Evolutionary conservation across 2,888 invertebrate species (phyloP).

Genomic region (Thecophora atra): DNA sequence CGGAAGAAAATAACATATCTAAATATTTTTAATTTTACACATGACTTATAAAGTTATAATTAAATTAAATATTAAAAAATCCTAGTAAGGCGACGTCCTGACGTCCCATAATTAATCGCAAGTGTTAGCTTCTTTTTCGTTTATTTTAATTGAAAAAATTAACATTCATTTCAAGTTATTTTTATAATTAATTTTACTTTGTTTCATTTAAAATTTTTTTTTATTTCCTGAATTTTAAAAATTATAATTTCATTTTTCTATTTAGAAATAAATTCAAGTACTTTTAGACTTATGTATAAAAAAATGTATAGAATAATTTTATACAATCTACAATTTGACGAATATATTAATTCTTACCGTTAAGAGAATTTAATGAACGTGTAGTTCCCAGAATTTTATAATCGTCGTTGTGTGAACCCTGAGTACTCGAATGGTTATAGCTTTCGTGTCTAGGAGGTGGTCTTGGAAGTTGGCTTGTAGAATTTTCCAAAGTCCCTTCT

Average conservation of each 20-base stretch:
- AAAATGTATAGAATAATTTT: not conserved
- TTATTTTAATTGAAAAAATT: no score
- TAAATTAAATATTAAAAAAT: no score
- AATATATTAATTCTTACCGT: conserved; percentile 66
- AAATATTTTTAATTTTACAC: not conserved
- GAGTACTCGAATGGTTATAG: conserved; percentile 76
- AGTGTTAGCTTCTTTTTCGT: no score
- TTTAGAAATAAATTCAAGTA: not conserved
- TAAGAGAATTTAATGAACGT: conserved; percentile 66
- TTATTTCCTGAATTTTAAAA: no score
- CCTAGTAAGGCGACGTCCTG: no score
- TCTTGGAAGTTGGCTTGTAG: conserved; percentile 71
- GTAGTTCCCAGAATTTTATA: conserved; percentile 72
- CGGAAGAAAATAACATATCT: not conserved
- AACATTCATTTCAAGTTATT: no score
- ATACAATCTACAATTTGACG: not conserved
- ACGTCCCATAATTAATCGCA: no score
- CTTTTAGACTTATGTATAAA: not conserved
- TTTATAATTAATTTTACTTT: no score
- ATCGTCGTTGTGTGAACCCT: conserved; percentile 72
- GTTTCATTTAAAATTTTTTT: no score
- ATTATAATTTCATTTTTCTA: no score
- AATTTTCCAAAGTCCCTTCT: conserved; percentile 78
- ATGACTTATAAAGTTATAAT: no score
- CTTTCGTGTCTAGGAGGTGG: conserved; percentile 81